Conservation (phyloP, 2,888 invertebrate genomes). For the Erebia epiphron region DNA sequence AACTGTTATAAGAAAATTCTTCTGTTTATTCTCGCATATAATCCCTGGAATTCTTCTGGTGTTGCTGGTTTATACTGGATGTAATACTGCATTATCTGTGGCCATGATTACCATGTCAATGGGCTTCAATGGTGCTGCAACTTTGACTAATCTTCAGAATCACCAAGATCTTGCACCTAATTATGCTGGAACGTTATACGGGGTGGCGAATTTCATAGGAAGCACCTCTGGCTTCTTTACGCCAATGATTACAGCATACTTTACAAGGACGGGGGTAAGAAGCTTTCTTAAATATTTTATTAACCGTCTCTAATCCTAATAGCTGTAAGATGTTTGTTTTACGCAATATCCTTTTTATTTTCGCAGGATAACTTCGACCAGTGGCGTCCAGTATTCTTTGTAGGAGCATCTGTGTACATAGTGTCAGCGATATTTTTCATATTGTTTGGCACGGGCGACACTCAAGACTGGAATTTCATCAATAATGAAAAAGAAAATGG, state of each 20-base stretch:
- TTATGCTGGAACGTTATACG: conserved; percentile 90
- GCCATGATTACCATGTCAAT: conserved; percentile 86
- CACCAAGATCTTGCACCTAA: conserved; percentile 91
- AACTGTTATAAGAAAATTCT: conserved; percentile 83
- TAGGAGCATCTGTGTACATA: conserved; percentile 88
- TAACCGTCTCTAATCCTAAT: background rate
- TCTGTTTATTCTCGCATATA: conserved; percentile 84
- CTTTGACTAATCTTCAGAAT: conserved; percentile 84
- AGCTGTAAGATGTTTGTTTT: background rate
- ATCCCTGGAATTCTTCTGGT: conserved; percentile 80
- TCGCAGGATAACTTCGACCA: conserved; percentile 87
- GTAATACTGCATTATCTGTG: conserved; percentile 84
- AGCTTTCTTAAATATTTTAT: conserved; percentile 26
- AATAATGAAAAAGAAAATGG: conserved; percentile 47
- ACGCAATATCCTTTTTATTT: conserved; percentile 5
- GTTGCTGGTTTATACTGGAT: conserved; percentile 83
- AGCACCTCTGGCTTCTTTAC: conserved; percentile 88
- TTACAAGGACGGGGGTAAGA: conserved; percentile 81
- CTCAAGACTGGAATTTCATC: conserved; percentile 87
- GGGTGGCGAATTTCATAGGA: conserved; percentile 89
- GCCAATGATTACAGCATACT: conserved; percentile 87
- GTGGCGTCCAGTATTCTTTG: conserved; percentile 89
- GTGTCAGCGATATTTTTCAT: conserved; percentile 87
- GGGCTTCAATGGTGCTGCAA: conserved; percentile 86
- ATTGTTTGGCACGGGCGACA: conserved; percentile 86